These are phyloP conservation scores for Chrysopa pallens DNA, from an alignment of 1,140 invertebrate genomes.

Conservation along the genomic window DNA sequence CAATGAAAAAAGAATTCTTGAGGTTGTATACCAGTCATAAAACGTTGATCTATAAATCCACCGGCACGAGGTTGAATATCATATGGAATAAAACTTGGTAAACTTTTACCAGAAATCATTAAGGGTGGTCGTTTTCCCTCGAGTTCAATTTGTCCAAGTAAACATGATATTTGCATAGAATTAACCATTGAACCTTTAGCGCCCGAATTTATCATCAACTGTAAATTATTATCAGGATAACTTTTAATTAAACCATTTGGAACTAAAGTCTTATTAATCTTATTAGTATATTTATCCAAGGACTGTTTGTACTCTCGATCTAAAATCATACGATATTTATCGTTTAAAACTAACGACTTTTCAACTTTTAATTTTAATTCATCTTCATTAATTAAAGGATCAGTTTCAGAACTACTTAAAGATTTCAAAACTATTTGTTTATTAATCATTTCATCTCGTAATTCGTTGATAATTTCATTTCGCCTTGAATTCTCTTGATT, in stretches of 20 bases:
- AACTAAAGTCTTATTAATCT: conserved; percentile 56
- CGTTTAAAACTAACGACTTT: no score
- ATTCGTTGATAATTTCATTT: conserved; percentile 46
- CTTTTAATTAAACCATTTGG: conserved; percentile 62
- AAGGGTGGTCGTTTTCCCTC: conserved; percentile 92
- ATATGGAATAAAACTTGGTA: conserved; percentile 86
- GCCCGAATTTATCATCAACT: conserved; percentile 95
- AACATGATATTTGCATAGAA: conserved; percentile 93
- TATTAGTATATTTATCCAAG: conserved; percentile 72
- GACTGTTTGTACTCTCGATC: conserved; percentile 75
- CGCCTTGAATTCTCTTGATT: conserved; percentile 51
- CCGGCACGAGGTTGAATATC: conserved; percentile 84
- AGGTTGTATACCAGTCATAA: conserved; percentile 92
- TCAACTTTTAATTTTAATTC: conserved; percentile 8
- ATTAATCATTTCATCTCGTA: conserved; percentile 21
- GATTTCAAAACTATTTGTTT: no score
- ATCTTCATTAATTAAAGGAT: no score
- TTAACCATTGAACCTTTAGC: conserved; percentile 96
- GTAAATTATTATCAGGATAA: conserved; percentile 91
- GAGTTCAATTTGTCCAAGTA: conserved; percentile 94
- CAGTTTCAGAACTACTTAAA: no score
- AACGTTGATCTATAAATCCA: conserved; percentile 89
- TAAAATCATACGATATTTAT: no score
- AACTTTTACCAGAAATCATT: conserved; percentile 80
- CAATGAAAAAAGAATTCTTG: conserved; percentile 99